phyloP scores from a whole-genome alignment of 2,888 invertebrate species.

The Drosophila affinis region DNA sequence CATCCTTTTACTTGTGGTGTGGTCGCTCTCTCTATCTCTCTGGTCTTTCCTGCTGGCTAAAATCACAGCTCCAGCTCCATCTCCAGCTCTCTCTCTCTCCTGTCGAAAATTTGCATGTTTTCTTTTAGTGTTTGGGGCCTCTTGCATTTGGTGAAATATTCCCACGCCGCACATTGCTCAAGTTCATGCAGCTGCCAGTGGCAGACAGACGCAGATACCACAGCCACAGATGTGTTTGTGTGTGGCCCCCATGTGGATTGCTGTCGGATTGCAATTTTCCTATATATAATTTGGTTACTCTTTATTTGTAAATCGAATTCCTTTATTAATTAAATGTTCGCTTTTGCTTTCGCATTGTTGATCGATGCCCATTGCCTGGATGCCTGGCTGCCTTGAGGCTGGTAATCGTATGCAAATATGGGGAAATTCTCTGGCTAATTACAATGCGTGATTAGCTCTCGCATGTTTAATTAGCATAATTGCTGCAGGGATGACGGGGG shows the following conservation, averaged over 20 bases:
- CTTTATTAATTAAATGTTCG: constrained; percentile 65
- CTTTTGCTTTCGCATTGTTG: constrained; percentile 19
- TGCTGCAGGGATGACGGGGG: constrained; percentile 14
- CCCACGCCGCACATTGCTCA: constrained; percentile 69
- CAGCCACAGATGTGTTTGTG: constrained; percentile 40
- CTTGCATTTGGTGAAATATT: constrained; percentile 52
- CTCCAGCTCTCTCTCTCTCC: constrained; percentile 3
- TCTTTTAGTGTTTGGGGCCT: constrained; percentile 16
- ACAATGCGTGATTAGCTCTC: constrained; percentile 24
- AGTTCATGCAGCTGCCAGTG: constrained; percentile 64
- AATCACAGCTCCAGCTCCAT: neutral
- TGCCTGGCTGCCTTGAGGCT: neutral
- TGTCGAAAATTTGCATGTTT: constrained; percentile 22
- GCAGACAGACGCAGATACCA: constrained; percentile 21
- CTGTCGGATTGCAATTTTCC: constrained; percentile 32
- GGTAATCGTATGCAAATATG: constrained; percentile 8
- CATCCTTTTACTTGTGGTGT: constrained; percentile 13
- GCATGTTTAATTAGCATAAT: constrained; percentile 67
- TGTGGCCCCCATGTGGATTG: constrained; percentile 35
- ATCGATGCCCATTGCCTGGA: too few species aligned
- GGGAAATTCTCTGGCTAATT: constrained; percentile 10
- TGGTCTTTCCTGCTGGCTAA: constrained; percentile 15
- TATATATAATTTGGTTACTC: constrained; percentile 1
- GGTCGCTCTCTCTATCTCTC: neutral
- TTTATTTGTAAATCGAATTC: constrained; percentile 27